Evolutionary conservation across 2,888 invertebrate species (phyloP), one percentile per base, ranked within the genome.

Genomic region (Drosophila hawaiiensis): DNA sequence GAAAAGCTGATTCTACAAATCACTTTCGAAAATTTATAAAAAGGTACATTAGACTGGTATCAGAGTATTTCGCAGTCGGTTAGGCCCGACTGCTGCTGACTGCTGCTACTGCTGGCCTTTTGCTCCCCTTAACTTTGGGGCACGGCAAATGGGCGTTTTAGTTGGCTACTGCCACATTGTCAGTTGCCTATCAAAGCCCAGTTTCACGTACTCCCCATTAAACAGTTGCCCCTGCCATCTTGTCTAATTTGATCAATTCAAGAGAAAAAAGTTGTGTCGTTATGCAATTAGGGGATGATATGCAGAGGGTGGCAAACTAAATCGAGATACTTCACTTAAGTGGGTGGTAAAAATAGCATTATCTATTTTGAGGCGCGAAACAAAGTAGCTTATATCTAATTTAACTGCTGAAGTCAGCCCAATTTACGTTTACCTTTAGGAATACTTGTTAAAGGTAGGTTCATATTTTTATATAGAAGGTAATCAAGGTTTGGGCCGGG

Each of bases 161-260:
- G 56, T 58, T 60, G 14, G 22, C 25, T 9, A 16, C 47, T 25
- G 47, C 25, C 47, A 25, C 47, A 47, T 47, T 25, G 47, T 14
- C 25, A 7, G 47, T 41, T 41, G 47, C n/a, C 50, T 54, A 75
- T 66, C 59, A 56, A 60, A 33, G 43, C 54, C 52, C 22, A 53
- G 64, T 25, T 78, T 67, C 85, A 85, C 80, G 80, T 82, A 62
- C 25, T 58, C 39, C 31, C 68, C 77, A 82, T 82, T 73, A 85
- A 76, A 55, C 54, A 67, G 43, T 60, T 80, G 61, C 54, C 65
- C 60, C 47, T 25, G 69, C 55, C 37, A 28, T 7, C 28, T 55
- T 37, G 65, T 65, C 76, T 67, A 66, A 73, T 65, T 68, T 61
- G 54, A 65, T 60, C 33, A 31, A 53, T 78, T 37, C 54, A n/a